These are phyloP conservation scores for Engystomops pustulosus DNA, from an alignment of 2,113 vertebrate species.

Conservation along the genomic window DNA sequence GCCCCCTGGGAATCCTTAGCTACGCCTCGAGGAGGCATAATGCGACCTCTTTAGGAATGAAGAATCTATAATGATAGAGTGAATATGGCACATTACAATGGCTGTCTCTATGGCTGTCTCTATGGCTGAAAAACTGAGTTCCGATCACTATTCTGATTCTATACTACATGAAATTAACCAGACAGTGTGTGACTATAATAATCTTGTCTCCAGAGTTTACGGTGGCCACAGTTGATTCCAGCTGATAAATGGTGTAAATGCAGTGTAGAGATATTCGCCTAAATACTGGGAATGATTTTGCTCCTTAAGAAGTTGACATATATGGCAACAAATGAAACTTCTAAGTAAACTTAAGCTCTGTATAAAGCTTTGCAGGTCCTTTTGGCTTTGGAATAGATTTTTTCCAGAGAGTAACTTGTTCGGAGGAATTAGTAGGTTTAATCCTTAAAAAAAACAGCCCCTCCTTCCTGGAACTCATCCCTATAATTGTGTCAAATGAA, in stretches of 20 bases:
- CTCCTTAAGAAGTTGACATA: background rate
- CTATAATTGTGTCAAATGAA: conserved; percentile 27
- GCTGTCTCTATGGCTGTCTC: too few relatives aligned
- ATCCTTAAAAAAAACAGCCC: conserved; percentile 24
- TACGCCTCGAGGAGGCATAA: too few relatives aligned
- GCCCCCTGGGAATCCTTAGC: too few relatives aligned
- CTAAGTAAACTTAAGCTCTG: background rate
- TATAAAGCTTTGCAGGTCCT: background rate
- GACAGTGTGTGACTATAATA: too few relatives aligned
- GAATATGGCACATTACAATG: too few relatives aligned
- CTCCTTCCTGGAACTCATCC: background rate
- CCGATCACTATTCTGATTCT: too few relatives aligned
- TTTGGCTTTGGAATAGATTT: conserved; percentile 36
- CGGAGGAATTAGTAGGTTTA: background rate
- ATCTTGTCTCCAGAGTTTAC: background rate
- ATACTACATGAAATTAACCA: too few relatives aligned
- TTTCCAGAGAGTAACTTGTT: conserved; percentile 29
- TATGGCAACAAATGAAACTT: background rate
- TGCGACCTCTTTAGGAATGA: too few relatives aligned
- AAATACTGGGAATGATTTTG: background rate
- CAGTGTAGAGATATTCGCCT: background rate
- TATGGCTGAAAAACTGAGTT: too few relatives aligned
- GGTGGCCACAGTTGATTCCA: background rate
- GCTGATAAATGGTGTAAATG: background rate
- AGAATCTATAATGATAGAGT: too few relatives aligned